Evolutionary conservation across 2,113 vertebrate species (phyloP).

Genomic region (Tyrannus savana): DNA sequence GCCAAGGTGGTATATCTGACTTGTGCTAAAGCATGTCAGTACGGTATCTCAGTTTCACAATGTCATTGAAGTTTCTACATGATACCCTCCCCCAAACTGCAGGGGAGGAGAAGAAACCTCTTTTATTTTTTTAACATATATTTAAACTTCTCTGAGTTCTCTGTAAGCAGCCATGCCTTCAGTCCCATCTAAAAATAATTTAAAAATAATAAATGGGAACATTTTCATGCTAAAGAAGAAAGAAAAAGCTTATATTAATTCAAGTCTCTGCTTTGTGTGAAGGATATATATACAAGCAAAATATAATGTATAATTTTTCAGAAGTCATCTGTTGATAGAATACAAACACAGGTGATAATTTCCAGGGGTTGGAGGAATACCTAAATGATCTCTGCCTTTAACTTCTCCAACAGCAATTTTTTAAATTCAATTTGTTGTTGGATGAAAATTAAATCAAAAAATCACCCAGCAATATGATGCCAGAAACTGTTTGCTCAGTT

Average conservation of each 20-base stretch:
- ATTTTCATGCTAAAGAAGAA: background rate
- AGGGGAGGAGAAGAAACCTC: background rate
- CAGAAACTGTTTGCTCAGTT: background rate
- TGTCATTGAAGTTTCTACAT: background rate
- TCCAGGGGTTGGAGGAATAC: background rate
- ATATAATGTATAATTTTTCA: constrained; percentile 25
- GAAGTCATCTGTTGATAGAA: background rate
- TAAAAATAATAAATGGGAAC: background rate
- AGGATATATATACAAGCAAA: background rate
- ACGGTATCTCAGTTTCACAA: background rate
- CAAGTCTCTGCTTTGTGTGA: background rate
- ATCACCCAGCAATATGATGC: background rate
- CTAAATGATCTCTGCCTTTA: background rate
- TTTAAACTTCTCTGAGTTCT: background rate
- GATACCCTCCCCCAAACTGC: background rate
- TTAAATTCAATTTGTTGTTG: background rate
- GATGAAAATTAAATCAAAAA: background rate
- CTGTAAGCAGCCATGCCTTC: background rate
- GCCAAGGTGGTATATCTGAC: background rate
- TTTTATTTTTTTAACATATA: background rate
- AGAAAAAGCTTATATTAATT: background rate
- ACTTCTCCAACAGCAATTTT: background rate
- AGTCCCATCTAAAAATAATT: background rate
- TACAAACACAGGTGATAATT: background rate
- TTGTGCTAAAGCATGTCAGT: background rate